A percentile compares a stretch with the other conserved stretches of the same genome.
phyloP scores from a whole-genome alignment of 2,888 invertebrate genomes.

The Epirrhoe tristata region DNA sequence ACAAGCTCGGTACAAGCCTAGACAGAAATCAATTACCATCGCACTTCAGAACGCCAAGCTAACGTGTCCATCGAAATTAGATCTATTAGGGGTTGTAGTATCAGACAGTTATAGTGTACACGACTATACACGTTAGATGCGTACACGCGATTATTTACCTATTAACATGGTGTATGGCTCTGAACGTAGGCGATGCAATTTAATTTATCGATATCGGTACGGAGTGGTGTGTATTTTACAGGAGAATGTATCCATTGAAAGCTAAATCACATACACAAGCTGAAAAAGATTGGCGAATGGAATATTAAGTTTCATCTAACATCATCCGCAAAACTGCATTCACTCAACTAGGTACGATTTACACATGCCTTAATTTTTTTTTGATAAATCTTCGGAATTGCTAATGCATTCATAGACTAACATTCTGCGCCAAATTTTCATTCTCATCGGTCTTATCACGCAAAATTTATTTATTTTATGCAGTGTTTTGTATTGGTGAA shows the following conservation, averaged over 20 bases:
- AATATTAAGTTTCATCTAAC: background rate
- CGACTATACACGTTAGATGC: constrained; percentile 40
- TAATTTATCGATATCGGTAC: constrained; percentile 66
- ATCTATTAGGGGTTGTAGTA: constrained; percentile 45
- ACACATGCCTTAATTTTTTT: too few species aligned
- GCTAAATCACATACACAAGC: background rate
- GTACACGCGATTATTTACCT: constrained; percentile 72
- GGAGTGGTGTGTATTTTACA: constrained; percentile 42
- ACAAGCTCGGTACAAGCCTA: constrained; percentile 21
- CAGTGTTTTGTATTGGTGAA: too few species aligned
- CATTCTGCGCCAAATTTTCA: too few species aligned
- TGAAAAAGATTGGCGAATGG: constrained; percentile 12
- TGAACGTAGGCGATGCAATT: constrained; percentile 67
- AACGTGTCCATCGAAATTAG: constrained; percentile 46
- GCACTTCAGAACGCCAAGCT: constrained; percentile 37
- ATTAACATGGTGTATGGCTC: constrained; percentile 63
- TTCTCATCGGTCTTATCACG: too few species aligned
- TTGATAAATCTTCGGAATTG: too few species aligned
- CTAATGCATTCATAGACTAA: too few species aligned
- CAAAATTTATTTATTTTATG: too few species aligned
- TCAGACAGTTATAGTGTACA: constrained; percentile 23
- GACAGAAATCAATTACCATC: constrained; percentile 44
- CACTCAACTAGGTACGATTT: too few species aligned
- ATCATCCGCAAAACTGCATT: too few species aligned
- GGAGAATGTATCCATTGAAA: constrained; percentile 9